These are phyloP conservation scores for Nasonia longicornis DNA, from an alignment of 1,140 invertebrate genomes.

Conservation along the genomic window DNA sequence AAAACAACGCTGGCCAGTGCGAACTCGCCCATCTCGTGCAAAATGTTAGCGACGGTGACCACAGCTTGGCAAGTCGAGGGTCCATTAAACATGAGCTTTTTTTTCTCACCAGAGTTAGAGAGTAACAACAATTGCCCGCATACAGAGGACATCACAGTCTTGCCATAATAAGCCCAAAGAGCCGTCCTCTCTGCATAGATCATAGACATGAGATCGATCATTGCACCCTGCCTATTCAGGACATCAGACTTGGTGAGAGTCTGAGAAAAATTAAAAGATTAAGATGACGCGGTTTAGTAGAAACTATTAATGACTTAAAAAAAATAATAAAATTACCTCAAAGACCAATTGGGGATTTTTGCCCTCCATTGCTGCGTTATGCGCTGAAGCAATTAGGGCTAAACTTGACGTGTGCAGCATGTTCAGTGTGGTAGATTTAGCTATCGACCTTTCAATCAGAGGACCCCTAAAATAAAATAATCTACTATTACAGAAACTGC, in stretches of 20 bases:
- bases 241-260: slow-evolving; percentile 86
- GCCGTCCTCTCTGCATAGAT: slow-evolving; percentile 84
- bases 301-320: background rate
- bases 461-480: slow-evolving; percentile 54
- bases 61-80: slow-evolving; percentile 79
- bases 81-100: slow-evolving; percentile 74
- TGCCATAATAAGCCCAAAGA: slow-evolving; percentile 88
- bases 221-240: slow-evolving; percentile 86
- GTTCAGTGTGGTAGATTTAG: slow-evolving; percentile 64
- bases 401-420: slow-evolving; percentile 66
- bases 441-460: slow-evolving; percentile 66
- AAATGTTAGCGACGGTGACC: slow-evolving; percentile 77
- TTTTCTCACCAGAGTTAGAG: slow-evolving; percentile 75
- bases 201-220: slow-evolving; percentile 83
- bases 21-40: slow-evolving; percentile 75
- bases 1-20: slow-evolving; percentile 70
- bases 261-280: slow-evolving; percentile 70
- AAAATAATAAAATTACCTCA: slow-evolving; percentile 55
- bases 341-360: slow-evolving; percentile 64
- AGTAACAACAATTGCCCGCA: slow-evolving; percentile 83
- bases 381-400: slow-evolving; percentile 65
- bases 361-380: slow-evolving; percentile 64
- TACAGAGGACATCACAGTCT: slow-evolving; percentile 83
- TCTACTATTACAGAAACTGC: background rate
- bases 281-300: background rate